A percentile compares a stretch with the other conserved stretches of the same genome.
These are phyloP conservation scores for Alauda arvensis DNA, from an alignment of 2,797 vertebrate species.

Conservation along the genomic window DNA sequence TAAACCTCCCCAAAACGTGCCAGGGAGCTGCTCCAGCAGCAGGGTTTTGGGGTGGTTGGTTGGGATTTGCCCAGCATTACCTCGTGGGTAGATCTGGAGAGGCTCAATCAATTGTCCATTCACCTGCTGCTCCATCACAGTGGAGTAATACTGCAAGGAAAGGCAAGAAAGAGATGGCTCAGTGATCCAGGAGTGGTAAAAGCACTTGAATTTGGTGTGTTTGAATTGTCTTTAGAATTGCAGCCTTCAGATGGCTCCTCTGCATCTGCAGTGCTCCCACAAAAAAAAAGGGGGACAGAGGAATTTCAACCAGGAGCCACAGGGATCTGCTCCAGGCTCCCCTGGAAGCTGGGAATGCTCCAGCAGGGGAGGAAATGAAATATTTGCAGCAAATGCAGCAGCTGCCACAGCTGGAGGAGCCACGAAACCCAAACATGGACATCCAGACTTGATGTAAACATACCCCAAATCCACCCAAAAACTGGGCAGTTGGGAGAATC, in stretches of 20 bases:
- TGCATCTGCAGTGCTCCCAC: neutral
- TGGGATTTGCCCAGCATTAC: constrained; percentile 76
- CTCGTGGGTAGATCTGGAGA: constrained; percentile 97
- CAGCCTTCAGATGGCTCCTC: neutral
- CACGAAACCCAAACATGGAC: neutral
- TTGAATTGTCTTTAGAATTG: neutral
- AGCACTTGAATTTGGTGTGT: constrained; percentile 2
- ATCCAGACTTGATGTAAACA: neutral
- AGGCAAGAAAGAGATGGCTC: constrained; percentile 59
- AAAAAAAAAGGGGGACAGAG: neutral
- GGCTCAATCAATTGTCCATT: constrained; percentile 92
- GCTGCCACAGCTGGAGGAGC: neutral
- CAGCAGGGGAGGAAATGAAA: neutral
- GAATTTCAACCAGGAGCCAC: accelerated
- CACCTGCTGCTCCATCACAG: constrained; percentile 92
- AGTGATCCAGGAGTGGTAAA: constrained; percentile 32
- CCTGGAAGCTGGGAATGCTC: neutral
- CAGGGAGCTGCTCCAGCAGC: constrained; percentile 29
- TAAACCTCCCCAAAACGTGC: constrained; percentile 58
- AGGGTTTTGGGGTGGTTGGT: neutral
- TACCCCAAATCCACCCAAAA: neutral
- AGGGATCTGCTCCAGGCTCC: neutral
- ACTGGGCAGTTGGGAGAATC: neutral
- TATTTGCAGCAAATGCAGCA: neutral
- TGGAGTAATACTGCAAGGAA: constrained; percentile 89